These are phyloP conservation scores for Drosophila putrida DNA, from an alignment of 2,888 invertebrate species.

Conservation along the genomic window DNA sequence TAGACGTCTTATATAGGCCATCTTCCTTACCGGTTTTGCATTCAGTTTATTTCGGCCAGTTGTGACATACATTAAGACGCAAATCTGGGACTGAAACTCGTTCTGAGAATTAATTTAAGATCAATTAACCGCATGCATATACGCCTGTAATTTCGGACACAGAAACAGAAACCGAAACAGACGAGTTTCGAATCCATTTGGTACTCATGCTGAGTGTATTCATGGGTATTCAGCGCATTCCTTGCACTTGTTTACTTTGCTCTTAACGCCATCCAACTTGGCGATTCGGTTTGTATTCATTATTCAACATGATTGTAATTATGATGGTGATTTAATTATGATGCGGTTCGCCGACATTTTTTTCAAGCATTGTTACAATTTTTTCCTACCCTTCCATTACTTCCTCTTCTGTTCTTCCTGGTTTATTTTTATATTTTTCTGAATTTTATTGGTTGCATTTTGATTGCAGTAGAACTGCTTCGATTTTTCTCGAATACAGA, in stretches of 20 bases:
- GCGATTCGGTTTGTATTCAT: constrained; percentile 44
- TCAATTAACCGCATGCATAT: constrained; percentile 53
- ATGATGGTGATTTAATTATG: constrained; percentile 38
- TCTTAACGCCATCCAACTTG: constrained; percentile 62
- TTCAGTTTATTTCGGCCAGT: neutral
- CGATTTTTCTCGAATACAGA: constrained; percentile 70
- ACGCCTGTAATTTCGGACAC: constrained; percentile 56
- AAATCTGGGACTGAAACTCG: constrained; percentile 60
- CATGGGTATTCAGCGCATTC: constrained; percentile 46
- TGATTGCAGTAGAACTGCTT: constrained; percentile 37
- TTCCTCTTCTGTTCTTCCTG: neutral
- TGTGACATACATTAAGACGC: constrained; percentile 52
- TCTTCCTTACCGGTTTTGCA: constrained; percentile 69
- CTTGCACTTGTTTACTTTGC: constrained; percentile 58
- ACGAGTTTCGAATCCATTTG: neutral
- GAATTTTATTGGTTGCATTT: constrained; percentile 37
- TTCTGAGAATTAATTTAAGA: constrained; percentile 77
- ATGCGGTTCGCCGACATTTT: constrained; percentile 46
- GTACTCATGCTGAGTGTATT: constrained; percentile 34
- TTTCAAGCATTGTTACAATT: constrained; percentile 46
- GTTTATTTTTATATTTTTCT: constrained; percentile 5
- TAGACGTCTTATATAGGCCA: constrained; percentile 65
- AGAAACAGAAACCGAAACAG: neutral
- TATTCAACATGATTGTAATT: constrained; percentile 45
- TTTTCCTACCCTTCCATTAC: neutral